Percentiles rank a stretch among this genome's conserved stretches.
phyloP scores from a whole-genome alignment of 2,888 invertebrate species.

The Drosophila affinis region DNA sequence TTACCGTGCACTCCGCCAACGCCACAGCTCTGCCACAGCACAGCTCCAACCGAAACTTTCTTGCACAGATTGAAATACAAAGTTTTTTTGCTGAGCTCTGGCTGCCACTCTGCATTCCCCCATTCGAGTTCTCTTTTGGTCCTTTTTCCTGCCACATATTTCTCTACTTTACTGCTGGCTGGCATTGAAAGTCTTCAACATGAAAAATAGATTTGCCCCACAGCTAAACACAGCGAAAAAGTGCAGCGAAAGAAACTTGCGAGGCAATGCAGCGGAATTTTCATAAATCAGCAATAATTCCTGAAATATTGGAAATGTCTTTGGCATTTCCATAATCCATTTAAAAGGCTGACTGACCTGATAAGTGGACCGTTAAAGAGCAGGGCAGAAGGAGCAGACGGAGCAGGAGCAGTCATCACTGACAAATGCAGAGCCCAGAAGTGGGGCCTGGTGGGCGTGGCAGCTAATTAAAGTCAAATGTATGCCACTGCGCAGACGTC shows the following conservation, averaged over 20 bases:
- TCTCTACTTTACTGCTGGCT: slow-evolving; percentile 43
- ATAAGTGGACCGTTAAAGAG: slow-evolving; percentile 28
- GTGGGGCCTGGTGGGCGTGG: slow-evolving; percentile 35
- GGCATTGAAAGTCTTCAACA: slow-evolving; percentile 65
- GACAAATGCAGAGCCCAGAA: slow-evolving; percentile 48
- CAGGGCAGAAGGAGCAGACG: neutral
- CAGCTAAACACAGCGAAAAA: slow-evolving; percentile 34
- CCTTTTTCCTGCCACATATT: slow-evolving; percentile 48
- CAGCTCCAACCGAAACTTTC: slow-evolving; percentile 52
- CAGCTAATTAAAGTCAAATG: slow-evolving; percentile 71
- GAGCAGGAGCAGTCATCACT: slow-evolving; percentile 46
- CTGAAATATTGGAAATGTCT: slow-evolving; percentile 66
- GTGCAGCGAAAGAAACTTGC: slow-evolving; percentile 37
- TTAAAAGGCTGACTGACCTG: slow-evolving; percentile 36
- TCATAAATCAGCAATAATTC: slow-evolving; percentile 70
- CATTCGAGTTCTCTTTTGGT: neutral
- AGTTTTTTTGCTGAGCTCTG: slow-evolving; percentile 67
- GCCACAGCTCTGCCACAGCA: neutral
- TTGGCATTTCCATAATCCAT: slow-evolving; percentile 39
- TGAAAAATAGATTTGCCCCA: slow-evolving; percentile 72
- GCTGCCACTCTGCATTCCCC: slow-evolving; percentile 32
- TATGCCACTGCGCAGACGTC: slow-evolving; percentile 66
- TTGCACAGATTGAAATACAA: slow-evolving; percentile 76
- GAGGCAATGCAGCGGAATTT: slow-evolving; percentile 47
- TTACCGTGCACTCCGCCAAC: slow-evolving; percentile 37